These are phyloP conservation scores for Zygogramma bicolorata DNA, from an alignment of 2,888 invertebrate genomes.

Conservation along the genomic window DNA sequence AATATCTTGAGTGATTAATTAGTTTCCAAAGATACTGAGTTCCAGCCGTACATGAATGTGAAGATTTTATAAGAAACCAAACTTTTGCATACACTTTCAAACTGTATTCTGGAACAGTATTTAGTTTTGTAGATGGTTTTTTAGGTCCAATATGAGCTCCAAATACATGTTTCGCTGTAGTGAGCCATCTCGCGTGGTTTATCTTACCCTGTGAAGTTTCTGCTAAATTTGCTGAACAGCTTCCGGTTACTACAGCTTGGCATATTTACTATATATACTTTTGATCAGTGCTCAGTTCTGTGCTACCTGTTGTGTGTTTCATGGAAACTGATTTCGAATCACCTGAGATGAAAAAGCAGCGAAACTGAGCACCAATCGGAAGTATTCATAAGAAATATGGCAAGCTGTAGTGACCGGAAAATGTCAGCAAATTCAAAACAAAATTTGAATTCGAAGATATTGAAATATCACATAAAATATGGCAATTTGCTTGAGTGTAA, in stretches of 20 bases:
- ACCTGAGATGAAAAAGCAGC: too few relatives aligned
- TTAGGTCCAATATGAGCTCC: conserved; percentile 42
- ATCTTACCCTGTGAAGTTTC: conserved; percentile 41
- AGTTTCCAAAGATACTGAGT: background rate
- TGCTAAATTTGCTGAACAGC: conserved; percentile 34
- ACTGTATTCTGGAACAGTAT: conserved; percentile 1
- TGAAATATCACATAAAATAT: too few relatives aligned
- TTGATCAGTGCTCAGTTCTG: background rate
- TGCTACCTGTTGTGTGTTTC: too few relatives aligned
- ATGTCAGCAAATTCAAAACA: too few relatives aligned
- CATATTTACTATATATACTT: background rate
- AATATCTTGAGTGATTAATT: too few relatives aligned
- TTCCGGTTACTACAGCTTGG: conserved; percentile 14
- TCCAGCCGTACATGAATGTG: background rate
- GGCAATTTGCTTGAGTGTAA: too few relatives aligned
- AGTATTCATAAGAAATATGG: too few relatives aligned
- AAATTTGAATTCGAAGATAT: too few relatives aligned
- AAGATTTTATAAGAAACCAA: conserved; percentile 3
- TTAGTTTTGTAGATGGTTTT: conserved; percentile 38
- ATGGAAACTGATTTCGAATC: too few relatives aligned
- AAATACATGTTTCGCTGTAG: conserved; percentile 46
- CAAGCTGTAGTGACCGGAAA: too few relatives aligned
- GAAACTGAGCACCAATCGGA: too few relatives aligned
- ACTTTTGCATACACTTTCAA: background rate
- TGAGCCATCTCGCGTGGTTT: conserved; percentile 46